Percentiles rank a stretch among this genome's conserved stretches.
Evolutionary conservation across 2,113 vertebrate genomes (phyloP).

Genomic region (Cyprinodon variegatus): DNA sequence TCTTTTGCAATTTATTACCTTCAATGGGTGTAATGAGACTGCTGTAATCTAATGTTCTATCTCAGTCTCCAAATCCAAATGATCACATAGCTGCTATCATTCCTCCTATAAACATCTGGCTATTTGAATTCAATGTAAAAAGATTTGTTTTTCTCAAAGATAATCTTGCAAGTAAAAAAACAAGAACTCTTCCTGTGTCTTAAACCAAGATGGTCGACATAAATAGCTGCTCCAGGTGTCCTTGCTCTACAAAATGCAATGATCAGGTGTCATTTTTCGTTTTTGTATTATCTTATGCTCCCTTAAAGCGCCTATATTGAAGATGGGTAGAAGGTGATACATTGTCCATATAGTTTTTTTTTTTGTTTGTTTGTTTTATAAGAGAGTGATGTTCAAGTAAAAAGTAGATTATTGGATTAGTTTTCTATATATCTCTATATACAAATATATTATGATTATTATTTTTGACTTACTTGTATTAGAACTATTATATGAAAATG

Average conservation of each 20-base stretch:
- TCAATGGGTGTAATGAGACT: constrained; percentile 54
- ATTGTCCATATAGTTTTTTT: constrained; percentile 72
- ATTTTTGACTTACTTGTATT: constrained; percentile 83
- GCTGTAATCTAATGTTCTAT: constrained; percentile 59
- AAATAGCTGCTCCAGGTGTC: constrained; percentile 76
- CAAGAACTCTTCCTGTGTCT: constrained; percentile 75
- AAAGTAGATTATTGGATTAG: constrained; percentile 83
- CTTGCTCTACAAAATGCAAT: constrained; percentile 76
- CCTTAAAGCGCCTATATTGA: constrained; percentile 74
- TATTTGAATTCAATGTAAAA: constrained; percentile 50
- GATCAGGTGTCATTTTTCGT: constrained; percentile 75
- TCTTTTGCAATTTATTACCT: constrained; percentile 34
- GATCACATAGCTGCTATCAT: constrained; percentile 31
- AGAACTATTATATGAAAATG: constrained; percentile 81
- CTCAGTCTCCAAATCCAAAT: constrained; percentile 38
- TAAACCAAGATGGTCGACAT: constrained; percentile 72
- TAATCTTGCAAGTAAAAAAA: constrained; percentile 57
- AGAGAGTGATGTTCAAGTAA: constrained; percentile 75
- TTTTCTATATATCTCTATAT: constrained; percentile 82
- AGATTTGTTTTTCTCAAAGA: constrained; percentile 61
- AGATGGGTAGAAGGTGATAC: constrained; percentile 71
- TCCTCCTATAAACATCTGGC: constrained; percentile 12
- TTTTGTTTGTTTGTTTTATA: constrained; percentile 55
- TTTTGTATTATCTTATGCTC: constrained; percentile 74
- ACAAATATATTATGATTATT: constrained; percentile 79